Evolutionary conservation across 2,888 invertebrate genomes (phyloP).

Genomic region (Diarsia mendica): DNA sequence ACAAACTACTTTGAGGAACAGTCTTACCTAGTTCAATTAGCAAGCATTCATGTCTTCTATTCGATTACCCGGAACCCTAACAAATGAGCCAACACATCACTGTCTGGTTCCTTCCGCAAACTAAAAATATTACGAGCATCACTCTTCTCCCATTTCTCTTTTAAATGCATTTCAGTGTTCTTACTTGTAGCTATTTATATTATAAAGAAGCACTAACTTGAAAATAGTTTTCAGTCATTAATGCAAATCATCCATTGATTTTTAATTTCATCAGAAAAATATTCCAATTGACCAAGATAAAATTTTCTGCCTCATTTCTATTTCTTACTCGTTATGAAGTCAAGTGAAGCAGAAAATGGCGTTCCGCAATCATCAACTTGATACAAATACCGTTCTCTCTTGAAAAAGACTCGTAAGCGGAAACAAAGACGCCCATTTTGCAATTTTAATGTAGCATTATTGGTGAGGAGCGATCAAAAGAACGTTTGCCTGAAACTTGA

Average conservation of each 20-base stretch:
- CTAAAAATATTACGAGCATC: conserved; percentile 63
- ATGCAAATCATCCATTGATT: conserved; percentile 46
- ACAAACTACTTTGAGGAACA: conserved; percentile 11
- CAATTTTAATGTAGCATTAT: conserved; percentile 61
- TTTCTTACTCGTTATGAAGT: conserved; percentile 5
- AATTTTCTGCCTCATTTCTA: conserved; percentile 22
- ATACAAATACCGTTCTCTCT: conserved; percentile 32
- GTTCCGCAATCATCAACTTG: conserved; percentile 36
- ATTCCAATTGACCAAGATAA: conserved; percentile 40
- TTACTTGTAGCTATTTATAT: conserved; percentile 48
- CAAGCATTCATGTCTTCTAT: conserved; percentile 46
- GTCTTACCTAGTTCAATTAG: conserved; percentile 49
- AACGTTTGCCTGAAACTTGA: conserved; percentile 70
- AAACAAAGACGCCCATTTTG: conserved; percentile 56
- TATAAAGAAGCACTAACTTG: conserved; percentile 18
- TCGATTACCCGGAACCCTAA: conserved; percentile 49
- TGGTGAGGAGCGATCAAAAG: conserved; percentile 61
- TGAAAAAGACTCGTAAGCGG: conserved; percentile 31
- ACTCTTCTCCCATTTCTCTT: conserved; percentile 49
- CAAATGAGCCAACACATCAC: conserved; percentile 59
- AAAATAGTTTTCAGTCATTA: not conserved
- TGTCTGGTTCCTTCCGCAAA: conserved; percentile 60
- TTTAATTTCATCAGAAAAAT: conserved; percentile 42
- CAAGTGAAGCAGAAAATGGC: conserved; percentile 28
- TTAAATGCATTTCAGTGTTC: conserved; percentile 54